Evolutionary conservation across 2,888 invertebrate genomes (phyloP), one percentile per base, ranked within the genome.

Genomic region (Toxonevra muliebris): DNA sequence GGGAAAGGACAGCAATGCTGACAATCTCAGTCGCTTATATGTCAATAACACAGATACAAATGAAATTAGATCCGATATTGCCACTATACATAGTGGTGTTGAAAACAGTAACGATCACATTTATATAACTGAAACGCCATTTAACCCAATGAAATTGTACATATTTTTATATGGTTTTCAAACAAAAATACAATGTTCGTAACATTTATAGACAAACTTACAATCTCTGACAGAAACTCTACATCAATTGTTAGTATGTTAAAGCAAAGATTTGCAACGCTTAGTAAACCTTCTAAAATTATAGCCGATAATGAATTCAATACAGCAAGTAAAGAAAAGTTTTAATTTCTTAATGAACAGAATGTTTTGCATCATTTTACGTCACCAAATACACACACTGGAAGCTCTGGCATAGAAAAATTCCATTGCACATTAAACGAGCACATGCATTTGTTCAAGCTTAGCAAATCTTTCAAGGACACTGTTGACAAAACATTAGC

Each of bases 361-460:
- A 64, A 63, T n/a, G 55, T 68, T 50, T 41, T 53, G 12, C 63
- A 61, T 48, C 65, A 69, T 54, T 69, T 65, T 17, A 65, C 65
- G 50, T 65, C 61, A 13, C 69, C 69, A 30, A 68, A 61, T 40
- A 69, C 69, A 42, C 69, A 69, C 20, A 66, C 62, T 12, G 62
- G 69, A 12, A 70, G 68, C 43, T 52, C 62, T 13, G 54, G 52
- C 10, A 63, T 68, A 55, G 68, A 68, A 61, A 40, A 66, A 50
- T 70, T 70, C 19, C 70, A 70, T 55, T 63, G 50, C 12, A 66
- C 69, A n/a, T 45, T 72, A 17, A 70, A 70, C 40, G 70, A 72
- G 64, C 69, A 69, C 30, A 58, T 68, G 11, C 42, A 67, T 40
- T 19, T 70, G 1, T 65, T 71, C 20, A 71, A 71, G 65, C 61